Percentiles rank a stretch among this genome's conserved stretches.
Evolutionary conservation across 2,113 vertebrate species (phyloP).

Genomic region (Perca schrenkii): DNA sequence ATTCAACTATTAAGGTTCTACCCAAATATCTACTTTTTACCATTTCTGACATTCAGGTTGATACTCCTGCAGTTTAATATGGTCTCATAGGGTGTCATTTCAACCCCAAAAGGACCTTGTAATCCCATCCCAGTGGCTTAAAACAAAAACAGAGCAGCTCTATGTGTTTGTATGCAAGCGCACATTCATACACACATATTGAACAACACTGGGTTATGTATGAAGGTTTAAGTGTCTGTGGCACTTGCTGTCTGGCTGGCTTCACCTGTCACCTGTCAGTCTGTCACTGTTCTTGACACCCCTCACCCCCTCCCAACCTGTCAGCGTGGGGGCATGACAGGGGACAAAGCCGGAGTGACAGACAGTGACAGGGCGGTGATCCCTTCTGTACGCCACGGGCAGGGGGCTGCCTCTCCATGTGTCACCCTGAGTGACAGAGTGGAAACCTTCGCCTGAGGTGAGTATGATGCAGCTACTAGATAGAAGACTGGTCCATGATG

Average conservation of each 20-base stretch:
- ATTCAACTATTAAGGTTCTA: background rate
- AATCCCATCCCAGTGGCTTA: conserved; percentile 21
- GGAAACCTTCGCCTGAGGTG: conserved; percentile 63
- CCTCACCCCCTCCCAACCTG: conserved; percentile 39
- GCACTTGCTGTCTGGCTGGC: conserved; percentile 38
- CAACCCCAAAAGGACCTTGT: conserved; percentile 18
- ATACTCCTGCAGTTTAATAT: background rate
- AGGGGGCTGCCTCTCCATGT: conserved; percentile 57
- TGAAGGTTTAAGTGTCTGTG: conserved; percentile 36
- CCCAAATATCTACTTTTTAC: background rate
- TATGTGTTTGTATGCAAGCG: conserved; percentile 29
- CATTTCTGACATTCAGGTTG: conserved; percentile 4
- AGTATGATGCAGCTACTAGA: conserved; percentile 43
- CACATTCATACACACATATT: conserved; percentile 6
- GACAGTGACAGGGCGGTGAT: conserved; percentile 66
- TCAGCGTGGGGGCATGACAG: conserved; percentile 56
- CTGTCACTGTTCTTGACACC: conserved; percentile 58
- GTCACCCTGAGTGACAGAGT: conserved; percentile 78
- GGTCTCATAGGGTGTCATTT: background rate
- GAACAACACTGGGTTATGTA: conserved; percentile 35
- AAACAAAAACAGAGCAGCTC: conserved; percentile 35
- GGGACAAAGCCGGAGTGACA: conserved; percentile 76
- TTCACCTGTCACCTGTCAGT: conserved; percentile 82
- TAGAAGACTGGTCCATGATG: conserved; percentile 23
- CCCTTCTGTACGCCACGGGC: conserved; percentile 59